Conservation (phyloP, 2,888 invertebrate genomes). For the Platerodrilus igneus region DNA sequence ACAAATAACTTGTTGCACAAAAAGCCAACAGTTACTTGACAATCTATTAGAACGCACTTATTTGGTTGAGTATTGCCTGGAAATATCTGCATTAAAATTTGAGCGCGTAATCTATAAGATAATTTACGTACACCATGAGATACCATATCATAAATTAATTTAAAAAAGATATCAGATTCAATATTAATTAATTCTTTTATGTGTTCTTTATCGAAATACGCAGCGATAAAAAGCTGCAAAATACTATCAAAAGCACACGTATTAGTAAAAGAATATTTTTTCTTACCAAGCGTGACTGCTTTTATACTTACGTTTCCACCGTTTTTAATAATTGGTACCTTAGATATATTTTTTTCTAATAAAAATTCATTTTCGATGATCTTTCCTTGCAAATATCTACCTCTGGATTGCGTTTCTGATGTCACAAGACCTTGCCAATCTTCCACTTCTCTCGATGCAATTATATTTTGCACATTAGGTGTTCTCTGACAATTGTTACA, state of each 20-base stretch:
- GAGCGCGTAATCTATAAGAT: slow-evolving; percentile 1
- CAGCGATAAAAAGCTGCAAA: background rate
- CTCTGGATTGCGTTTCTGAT: background rate
- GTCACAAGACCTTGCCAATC: background rate
- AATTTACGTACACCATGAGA: background rate
- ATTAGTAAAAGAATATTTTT: slow-evolving; percentile 4
- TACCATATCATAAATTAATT: slow-evolving; percentile 1
- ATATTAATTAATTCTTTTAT: background rate
- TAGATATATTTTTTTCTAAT: background rate
- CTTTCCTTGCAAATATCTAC: background rate
- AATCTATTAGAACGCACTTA: background rate
- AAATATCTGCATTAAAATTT: slow-evolving; percentile 1
- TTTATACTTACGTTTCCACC: background rate
- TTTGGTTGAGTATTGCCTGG: background rate
- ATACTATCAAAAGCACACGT: slow-evolving; percentile 6
- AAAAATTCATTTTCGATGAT: background rate
- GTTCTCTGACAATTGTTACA: slow-evolving; percentile 1
- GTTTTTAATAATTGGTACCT: slow-evolving; percentile 6
- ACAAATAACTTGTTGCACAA: slow-evolving; percentile 1
- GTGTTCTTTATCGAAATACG: background rate
- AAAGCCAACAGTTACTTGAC: slow-evolving; percentile 1
- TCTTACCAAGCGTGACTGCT: background rate
- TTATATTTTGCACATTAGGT: background rate
- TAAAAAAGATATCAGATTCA: background rate
- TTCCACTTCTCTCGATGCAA: slow-evolving; percentile 5